Evolutionary conservation across 2,888 invertebrate species (phyloP), one percentile per base, ranked within the genome.

Genomic region (Odontomyia ornata): DNA sequence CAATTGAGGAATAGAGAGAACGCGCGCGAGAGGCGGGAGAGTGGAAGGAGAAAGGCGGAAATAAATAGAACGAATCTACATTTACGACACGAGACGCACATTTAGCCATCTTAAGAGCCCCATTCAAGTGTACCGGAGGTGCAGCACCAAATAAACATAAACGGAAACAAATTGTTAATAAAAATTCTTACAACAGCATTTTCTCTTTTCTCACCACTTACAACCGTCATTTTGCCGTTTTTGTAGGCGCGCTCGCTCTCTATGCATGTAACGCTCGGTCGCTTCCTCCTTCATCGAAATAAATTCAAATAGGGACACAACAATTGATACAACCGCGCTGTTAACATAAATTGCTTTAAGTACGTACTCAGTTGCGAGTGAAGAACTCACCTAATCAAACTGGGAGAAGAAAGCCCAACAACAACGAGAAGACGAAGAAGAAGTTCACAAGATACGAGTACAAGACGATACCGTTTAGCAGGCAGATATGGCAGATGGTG

Each of bases 111-210:
- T 36, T 36, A 36, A 36, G 36, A 36, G 36, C 36, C 36, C 36
- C 9, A 36, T 36, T 36, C 36, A 36, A 5, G 36, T 36, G 36
- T 36, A 36, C 36, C 3, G n/a, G n/a, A 3, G 36, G 36, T 36
- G 52, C 18, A 2, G 11, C 60, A 18, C 60, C 60, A 23, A 18
- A 30, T 9, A 27, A 64, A 30, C 64, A 64, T 30, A 64, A 64
- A 64, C 21, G 64, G 23, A 64, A 64, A 64, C 30, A 64, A 64
- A 64, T 64, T 64, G 64, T 64, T 28, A 64, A 64, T 64, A 64
- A 64, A 64, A 64, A 64, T 30, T 28, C 64, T 30, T 27, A 60
- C 60, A 28, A 30, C 64, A 64, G 23, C 30, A 64, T 64, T 25
- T 60, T 60, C 64, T 64, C 30, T 64, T 25, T 11, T 5, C 64